phyloP scores from a whole-genome alignment of 2,888 invertebrate species.

The Nysson spinosus region DNA sequence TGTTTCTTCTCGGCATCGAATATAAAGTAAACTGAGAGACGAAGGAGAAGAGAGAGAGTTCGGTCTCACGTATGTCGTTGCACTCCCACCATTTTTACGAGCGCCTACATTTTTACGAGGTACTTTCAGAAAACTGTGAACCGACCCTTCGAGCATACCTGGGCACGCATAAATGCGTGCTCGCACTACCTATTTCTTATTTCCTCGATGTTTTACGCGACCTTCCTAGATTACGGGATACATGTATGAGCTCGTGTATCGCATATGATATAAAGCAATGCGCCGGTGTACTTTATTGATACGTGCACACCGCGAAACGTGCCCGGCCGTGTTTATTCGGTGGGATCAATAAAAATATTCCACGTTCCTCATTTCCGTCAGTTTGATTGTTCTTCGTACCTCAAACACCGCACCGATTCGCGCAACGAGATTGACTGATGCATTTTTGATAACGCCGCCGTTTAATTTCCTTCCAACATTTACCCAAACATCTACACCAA shows the following conservation, averaged over 20 bases:
- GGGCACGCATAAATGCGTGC: constrained; percentile 35
- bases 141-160: constrained; percentile 34
- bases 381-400: constrained; percentile 22
- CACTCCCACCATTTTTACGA: constrained; percentile 52
- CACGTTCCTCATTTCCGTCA: constrained; percentile 20
- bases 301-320: constrained; percentile 10
- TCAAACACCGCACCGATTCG: constrained; percentile 4
- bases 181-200: constrained; percentile 26
- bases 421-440: constrained; percentile 24
- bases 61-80: constrained; percentile 25
- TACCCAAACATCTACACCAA: not conserved
- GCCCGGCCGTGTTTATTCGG: constrained; percentile 13
- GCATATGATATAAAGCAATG: not conserved
- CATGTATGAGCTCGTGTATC: not conserved
- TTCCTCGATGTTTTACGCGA: constrained; percentile 14
- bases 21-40: constrained; percentile 4
- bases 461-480: constrained; percentile 29
- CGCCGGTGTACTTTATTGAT: not conserved
- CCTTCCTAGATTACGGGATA: constrained; percentile 3
- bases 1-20: no score
- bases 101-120: constrained; percentile 53
- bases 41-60: not conserved
- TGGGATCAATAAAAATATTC: constrained; percentile 31
- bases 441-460: constrained; percentile 28
- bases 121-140: constrained; percentile 46